phyloP scores from a whole-genome alignment of 2,113 vertebrate genomes.

The Pseudolaguvia tuberculata region DNA sequence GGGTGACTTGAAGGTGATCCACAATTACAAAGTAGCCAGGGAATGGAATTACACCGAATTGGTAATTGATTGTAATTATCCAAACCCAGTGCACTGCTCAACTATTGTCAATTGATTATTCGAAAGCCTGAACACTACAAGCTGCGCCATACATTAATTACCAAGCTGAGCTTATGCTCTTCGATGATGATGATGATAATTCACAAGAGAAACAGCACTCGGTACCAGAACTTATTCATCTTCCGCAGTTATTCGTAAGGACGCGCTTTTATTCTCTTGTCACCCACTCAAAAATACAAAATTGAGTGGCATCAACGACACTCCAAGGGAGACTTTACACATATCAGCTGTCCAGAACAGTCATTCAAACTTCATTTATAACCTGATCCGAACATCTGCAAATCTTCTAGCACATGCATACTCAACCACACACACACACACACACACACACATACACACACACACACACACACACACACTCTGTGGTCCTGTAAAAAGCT shows the following conservation, averaged over 20 bases:
- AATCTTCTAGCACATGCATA: conserved; percentile 42
- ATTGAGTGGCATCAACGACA: conserved; percentile 63
- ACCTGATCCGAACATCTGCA: conserved; percentile 67
- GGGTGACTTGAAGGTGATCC: conserved; percentile 62
- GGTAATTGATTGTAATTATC: conserved; percentile 36
- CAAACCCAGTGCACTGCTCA: conserved; percentile 13
- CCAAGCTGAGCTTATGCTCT: conserved; percentile 5
- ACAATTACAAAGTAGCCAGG: conserved; percentile 44
- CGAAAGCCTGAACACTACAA: not conserved
- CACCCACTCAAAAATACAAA: conserved; percentile 48
- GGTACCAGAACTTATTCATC: not conserved
- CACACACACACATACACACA: conserved; percentile 31
- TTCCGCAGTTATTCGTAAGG: conserved; percentile 21
- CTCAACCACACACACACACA: conserved; percentile 33
- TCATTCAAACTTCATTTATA: conserved; percentile 71
- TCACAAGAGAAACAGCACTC: conserved; percentile 5
- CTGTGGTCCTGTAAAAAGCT: conserved; percentile 55
- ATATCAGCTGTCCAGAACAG: conserved; percentile 70
- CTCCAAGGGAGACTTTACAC: conserved; percentile 65
- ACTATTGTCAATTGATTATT: conserved; percentile 20
- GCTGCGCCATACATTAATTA: conserved; percentile 26
- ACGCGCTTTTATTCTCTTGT: conserved; percentile 33
- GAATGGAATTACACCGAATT: conserved; percentile 32
- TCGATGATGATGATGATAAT: no score
- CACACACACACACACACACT: conserved; percentile 34